Evolutionary conservation across 2,797 vertebrate species (phyloP).

Genomic region (Chelmon rostratus): DNA sequence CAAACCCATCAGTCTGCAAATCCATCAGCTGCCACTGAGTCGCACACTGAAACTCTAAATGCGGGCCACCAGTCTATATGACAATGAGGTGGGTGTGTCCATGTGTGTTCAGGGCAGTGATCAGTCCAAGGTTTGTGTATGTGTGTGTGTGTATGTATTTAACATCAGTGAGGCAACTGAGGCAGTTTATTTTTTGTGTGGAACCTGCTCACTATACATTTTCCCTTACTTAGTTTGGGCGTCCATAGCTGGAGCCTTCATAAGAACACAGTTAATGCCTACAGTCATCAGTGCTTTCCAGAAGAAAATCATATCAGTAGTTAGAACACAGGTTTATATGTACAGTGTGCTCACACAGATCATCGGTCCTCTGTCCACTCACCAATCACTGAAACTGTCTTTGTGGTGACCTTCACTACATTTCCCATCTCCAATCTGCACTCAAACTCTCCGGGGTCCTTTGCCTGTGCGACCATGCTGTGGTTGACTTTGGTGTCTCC

Average conservation of each 20-base stretch:
- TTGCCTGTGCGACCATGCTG: constrained; percentile 41
- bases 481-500: constrained; percentile 35
- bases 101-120: no score
- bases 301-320: neutral
- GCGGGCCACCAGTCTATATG: no score
- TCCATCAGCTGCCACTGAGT: no score
- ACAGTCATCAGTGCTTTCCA: neutral
- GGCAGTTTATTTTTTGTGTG: no score
- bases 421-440: constrained; percentile 62
- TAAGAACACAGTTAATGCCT: neutral
- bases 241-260: neutral
- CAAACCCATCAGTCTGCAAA: no score
- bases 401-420: constrained; percentile 34
- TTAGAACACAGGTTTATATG: neutral
- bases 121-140: no score
- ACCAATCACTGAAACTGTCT: constrained; percentile 77
- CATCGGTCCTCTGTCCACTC: constrained; percentile 46
- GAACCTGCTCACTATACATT: no score
- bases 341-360: neutral
- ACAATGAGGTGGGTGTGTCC: no score
- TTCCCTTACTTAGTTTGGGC: no score
- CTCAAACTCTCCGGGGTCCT: constrained; percentile 63
- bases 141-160: no score
- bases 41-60: no score
- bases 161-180: no score